Percentiles rank a stretch among this genome's conserved stretches.
Evolutionary conservation across 2,888 invertebrate genomes (phyloP).

Genomic region (Euzetes globulus): DNA sequence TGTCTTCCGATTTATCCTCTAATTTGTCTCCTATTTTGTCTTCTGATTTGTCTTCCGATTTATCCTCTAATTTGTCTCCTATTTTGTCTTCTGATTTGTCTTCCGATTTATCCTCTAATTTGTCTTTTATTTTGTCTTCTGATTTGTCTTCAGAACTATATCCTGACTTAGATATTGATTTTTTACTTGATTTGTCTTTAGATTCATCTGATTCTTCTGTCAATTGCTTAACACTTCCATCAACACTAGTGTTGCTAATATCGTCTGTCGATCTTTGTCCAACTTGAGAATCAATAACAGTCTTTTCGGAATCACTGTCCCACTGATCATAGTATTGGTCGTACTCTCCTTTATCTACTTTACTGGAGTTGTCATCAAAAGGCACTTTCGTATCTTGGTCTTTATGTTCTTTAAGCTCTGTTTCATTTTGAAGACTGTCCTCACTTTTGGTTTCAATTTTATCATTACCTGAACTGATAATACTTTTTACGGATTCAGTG

Average conservation of each 20-base stretch:
- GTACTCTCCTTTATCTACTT: background rate
- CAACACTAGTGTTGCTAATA: background rate
- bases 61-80: no score
- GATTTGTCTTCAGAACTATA: no score
- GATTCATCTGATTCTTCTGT: background rate
- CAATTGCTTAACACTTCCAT: background rate
- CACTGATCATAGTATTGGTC: background rate
- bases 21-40: no score
- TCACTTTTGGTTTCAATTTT: background rate
- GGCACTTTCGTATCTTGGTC: background rate
- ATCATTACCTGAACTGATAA: background rate
- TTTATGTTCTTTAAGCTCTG: background rate
- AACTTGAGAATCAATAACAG: background rate
- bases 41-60: no score
- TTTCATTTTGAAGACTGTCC: background rate
- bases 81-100: no score
- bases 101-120: no score
- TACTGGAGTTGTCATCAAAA: background rate
- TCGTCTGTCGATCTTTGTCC: background rate
- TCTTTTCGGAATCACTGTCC: conserved; percentile 5
- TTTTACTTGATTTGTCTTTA: background rate
- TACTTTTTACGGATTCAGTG: background rate
- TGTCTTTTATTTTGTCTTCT: no score
- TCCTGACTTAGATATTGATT: no score
- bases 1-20: no score